Percentiles rank a stretch among this genome's conserved stretches.
Conservation (phyloP, 2,113 vertebrate genomes). For the Muntiacus muntjak region DNA sequence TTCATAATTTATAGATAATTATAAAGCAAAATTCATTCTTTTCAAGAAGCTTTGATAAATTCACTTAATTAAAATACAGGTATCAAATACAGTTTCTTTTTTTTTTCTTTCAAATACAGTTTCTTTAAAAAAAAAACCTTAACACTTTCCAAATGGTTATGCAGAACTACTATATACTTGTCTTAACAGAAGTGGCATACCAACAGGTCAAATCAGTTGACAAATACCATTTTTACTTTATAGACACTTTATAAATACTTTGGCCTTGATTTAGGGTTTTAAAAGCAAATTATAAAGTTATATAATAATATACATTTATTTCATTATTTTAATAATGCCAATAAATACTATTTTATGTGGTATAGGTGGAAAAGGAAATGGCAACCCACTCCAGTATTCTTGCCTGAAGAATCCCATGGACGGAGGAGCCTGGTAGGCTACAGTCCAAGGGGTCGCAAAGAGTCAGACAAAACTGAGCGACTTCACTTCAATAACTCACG, state of each 20-base stretch:
- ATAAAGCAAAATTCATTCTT: not conserved
- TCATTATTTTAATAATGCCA: not conserved
- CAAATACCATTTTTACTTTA: slow-evolving; percentile 5
- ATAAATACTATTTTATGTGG: not conserved
- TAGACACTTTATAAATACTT: not conserved
- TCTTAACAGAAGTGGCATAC: not conserved
- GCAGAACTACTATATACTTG: not conserved
- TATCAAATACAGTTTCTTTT: not conserved
- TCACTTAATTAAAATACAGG: not conserved
- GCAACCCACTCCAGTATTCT: not conserved
- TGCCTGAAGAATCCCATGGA: not conserved
- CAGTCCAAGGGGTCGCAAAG: not conserved
- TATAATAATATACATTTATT: not conserved
- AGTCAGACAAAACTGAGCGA: not conserved
- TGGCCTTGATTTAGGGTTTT: not conserved
- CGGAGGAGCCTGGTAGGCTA: not conserved
- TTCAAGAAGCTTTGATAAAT: not conserved
- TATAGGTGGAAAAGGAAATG: not conserved
- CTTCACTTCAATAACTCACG: not conserved
- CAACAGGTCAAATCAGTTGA: not conserved
- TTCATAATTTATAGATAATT: not conserved
- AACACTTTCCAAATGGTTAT: not conserved
- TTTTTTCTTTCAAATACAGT: not conserved
- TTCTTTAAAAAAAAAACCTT: not conserved
- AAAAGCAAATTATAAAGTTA: not conserved